Evolutionary conservation across 2,797 vertebrate species (phyloP).

Genomic region (Brachyrhaphis roseni): DNA sequence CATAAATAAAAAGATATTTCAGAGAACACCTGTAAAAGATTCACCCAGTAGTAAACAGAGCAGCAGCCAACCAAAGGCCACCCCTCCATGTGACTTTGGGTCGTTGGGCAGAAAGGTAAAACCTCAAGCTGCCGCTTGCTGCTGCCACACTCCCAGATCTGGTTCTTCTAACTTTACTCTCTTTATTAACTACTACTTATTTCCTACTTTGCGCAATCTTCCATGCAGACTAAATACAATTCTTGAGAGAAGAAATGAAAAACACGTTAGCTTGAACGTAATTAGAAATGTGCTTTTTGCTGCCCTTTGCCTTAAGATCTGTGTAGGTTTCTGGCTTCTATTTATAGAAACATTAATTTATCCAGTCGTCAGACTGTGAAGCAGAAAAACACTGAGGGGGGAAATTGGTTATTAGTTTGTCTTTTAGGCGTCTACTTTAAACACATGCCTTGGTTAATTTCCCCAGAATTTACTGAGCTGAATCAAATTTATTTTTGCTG

Average conservation of each 20-base stretch:
- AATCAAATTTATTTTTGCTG: background rate
- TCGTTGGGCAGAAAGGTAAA: constrained; percentile 90
- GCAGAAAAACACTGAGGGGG: background rate
- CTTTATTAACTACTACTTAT: constrained; percentile 5
- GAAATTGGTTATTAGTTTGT: background rate
- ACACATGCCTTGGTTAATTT: background rate
- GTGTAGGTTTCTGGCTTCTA: background rate
- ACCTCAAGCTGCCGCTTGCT: constrained; percentile 18
- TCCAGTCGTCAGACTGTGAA: background rate
- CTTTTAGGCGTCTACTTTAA: background rate
- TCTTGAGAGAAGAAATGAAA: background rate
- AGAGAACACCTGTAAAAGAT: constrained; percentile 73
- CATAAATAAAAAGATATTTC: constrained; percentile 74
- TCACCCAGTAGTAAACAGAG: constrained; percentile 47
- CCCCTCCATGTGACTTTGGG: constrained; percentile 53
- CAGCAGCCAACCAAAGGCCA: constrained; percentile 54
- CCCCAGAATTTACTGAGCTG: background rate
- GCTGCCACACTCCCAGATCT: constrained; percentile 27
- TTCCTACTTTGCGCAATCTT: constrained; percentile 4
- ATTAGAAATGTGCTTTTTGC: background rate
- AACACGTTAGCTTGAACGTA: background rate
- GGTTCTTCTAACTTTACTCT: background rate
- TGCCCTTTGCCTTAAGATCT: background rate
- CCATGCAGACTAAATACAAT: constrained; percentile 14
- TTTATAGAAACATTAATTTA: background rate